Conservation (phyloP, 2,113 vertebrate genomes). For the Engystomops pustulosus region DNA sequence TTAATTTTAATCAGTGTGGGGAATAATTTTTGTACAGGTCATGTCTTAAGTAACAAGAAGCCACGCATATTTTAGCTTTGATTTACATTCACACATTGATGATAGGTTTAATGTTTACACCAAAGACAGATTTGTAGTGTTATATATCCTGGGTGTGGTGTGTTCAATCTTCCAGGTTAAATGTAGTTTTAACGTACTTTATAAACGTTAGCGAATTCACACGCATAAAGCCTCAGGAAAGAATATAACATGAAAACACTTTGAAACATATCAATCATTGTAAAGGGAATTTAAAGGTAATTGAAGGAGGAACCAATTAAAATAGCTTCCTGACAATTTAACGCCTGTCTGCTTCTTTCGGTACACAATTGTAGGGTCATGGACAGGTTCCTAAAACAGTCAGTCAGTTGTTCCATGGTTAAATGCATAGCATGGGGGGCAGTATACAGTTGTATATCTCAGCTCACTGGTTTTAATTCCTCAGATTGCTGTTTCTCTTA, state of each 20-base stretch:
- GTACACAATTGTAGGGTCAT: not conserved
- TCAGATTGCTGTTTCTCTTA: too few relatives aligned
- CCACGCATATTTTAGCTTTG: constrained; percentile 4
- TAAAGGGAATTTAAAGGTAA: constrained; percentile 5
- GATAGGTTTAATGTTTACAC: constrained; percentile 8
- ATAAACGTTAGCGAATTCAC: constrained; percentile 47
- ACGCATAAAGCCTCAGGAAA: constrained; percentile 39
- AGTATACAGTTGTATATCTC: not conserved
- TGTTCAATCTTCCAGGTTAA: constrained; percentile 28
- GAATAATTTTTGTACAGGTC: not conserved
- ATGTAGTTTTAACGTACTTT: constrained; percentile 37
- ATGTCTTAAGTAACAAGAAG: not conserved
- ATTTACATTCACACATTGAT: not conserved
- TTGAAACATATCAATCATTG: constrained; percentile 41
- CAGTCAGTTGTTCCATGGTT: not conserved
- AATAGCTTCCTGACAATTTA: constrained; percentile 17
- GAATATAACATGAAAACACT: constrained; percentile 21
- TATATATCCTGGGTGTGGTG: constrained; percentile 42
- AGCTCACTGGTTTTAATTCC: too few relatives aligned
- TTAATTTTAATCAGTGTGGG: not conserved
- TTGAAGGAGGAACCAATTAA: not conserved
- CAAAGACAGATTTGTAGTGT: not conserved
- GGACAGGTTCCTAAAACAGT: not conserved
- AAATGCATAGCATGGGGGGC: not conserved
- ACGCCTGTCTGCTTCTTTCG: not conserved